Evolutionary conservation across 2,797 vertebrate genomes (phyloP), one percentile per base, ranked within the genome.

Genomic region (Myripristis murdjan): DNA sequence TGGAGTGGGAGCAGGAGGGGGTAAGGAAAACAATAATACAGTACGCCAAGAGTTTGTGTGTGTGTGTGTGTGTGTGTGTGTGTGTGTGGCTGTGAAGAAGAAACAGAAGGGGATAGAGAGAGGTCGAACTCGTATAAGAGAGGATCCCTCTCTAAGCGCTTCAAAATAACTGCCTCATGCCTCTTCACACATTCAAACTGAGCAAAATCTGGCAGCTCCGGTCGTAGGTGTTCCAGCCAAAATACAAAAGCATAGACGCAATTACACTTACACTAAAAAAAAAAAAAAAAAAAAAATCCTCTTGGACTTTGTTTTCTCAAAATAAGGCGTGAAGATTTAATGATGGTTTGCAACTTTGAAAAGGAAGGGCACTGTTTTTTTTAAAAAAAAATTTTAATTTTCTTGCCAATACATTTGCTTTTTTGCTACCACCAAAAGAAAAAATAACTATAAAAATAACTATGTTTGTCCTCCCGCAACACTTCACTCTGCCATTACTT

Each of bases 81-180:
- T 2, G n/a, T n/a, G n/a, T n/a, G n/a, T n/a, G n/a, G n/a, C n/a
- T n/a, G n/a, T n/a, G n/a, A n/a, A n/a, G 58, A 59, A 41, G 5
- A 9, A 44, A 64, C 5, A 51, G 55, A 58, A 57, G 58, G 20
- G 12, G 41, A 56, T 4, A 31, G 48, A 58, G 26, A 16, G 63
- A 70, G 81, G 71, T 78, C 69, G 66, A 63, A 60, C 46, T 26
- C 12, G 51, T 20, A 1, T 14, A 49, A 73, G 59, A 43, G 57
- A 43, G 37, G 60, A 73, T 58, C 31, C 37, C 24, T 61, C 10
- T 11, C 28, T 26, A 51, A 55, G 61, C 64, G 33, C 58, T 61
- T 64, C 31, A 74, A 77, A 67, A 37, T 28, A 39, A 64, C 26
- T 0, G 2, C 43, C 7, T 64, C 28, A 20, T 20, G 20, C 20